These are phyloP conservation scores for Blera fallax DNA, from an alignment of 2,888 invertebrate genomes.

Conservation along the genomic window DNA sequence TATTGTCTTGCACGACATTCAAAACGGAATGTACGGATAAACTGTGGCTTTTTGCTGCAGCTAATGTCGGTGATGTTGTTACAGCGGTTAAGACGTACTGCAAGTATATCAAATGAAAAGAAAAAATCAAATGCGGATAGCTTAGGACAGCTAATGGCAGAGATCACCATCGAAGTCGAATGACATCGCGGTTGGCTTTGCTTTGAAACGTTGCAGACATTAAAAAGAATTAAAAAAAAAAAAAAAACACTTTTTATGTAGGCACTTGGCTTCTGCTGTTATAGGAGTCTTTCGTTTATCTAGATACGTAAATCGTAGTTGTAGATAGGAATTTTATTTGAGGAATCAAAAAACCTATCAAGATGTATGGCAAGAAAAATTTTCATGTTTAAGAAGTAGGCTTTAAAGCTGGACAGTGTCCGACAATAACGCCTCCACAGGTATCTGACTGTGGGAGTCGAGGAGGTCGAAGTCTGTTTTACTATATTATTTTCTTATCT, in stretches of 20 bases:
- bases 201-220: not conserved
- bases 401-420: conserved; percentile 4
- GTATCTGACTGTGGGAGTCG: not conserved
- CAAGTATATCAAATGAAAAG: conserved; percentile 39
- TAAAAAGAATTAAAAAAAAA: too few relatives aligned
- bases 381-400: not conserved
- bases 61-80: conserved; percentile 34
- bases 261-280: conserved; percentile 6
- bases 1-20: conserved; percentile 45
- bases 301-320: conserved; percentile 21
- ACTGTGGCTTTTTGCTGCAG: conserved; percentile 49
- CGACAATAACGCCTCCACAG: conserved; percentile 4
- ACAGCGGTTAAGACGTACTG: conserved; percentile 16
- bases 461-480: not conserved
- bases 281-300: conserved; percentile 16
- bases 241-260: conserved; percentile 30
- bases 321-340: not conserved
- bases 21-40: conserved; percentile 51
- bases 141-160: conserved; percentile 6
- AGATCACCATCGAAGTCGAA: conserved; percentile 52
- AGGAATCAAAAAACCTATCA: not conserved
- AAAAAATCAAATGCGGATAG: conserved; percentile 20
- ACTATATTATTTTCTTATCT: conserved; percentile 2
- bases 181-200: conserved; percentile 52
- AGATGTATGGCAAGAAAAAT: not conserved